phyloP scores from a whole-genome alignment of 2,888 invertebrate genomes.

The Catocala nupta region DNA sequence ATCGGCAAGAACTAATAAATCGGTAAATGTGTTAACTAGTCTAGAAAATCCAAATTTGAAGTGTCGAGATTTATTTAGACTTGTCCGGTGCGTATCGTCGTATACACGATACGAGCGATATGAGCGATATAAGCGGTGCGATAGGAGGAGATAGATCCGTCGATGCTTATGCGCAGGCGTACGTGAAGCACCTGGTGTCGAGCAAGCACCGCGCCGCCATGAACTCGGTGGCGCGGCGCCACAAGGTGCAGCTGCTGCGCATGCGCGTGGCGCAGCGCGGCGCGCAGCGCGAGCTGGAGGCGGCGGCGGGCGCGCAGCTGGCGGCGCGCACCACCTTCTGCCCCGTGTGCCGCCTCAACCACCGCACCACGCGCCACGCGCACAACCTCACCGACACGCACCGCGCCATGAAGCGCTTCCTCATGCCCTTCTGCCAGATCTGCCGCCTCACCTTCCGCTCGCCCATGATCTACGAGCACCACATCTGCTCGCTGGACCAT shows the following conservation, averaged over 20 bases:
- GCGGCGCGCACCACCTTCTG: constrained; percentile 90
- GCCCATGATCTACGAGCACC: constrained; percentile 95
- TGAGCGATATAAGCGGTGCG: too few species aligned
- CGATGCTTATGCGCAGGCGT: constrained; percentile 81
- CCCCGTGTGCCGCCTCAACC: constrained; percentile 91
- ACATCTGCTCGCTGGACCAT: constrained; percentile 93
- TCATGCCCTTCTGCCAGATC: constrained; percentile 93
- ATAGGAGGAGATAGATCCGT: neutral
- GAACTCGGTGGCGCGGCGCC: constrained; percentile 91
- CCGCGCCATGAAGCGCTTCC: constrained; percentile 94
- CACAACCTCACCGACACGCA: constrained; percentile 94
- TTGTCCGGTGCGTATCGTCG: too few species aligned
- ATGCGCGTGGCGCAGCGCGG: constrained; percentile 94
- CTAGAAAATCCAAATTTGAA: too few species aligned
- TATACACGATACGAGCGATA: too few species aligned
- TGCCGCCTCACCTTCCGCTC: constrained; percentile 93
- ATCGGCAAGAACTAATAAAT: too few species aligned
- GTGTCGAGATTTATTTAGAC: too few species aligned
- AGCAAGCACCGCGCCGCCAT: constrained; percentile 91
- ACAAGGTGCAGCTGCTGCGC: constrained; percentile 91
- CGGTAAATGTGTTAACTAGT: too few species aligned
- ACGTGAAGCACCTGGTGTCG: constrained; percentile 91
- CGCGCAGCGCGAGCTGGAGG: constrained; percentile 93
- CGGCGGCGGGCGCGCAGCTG: constrained; percentile 88
- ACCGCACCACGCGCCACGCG: constrained; percentile 91